These are phyloP conservation scores for Enteromius viviparus DNA, from an alignment of 2,797 vertebrate species.

Conservation along the genomic window DNA sequence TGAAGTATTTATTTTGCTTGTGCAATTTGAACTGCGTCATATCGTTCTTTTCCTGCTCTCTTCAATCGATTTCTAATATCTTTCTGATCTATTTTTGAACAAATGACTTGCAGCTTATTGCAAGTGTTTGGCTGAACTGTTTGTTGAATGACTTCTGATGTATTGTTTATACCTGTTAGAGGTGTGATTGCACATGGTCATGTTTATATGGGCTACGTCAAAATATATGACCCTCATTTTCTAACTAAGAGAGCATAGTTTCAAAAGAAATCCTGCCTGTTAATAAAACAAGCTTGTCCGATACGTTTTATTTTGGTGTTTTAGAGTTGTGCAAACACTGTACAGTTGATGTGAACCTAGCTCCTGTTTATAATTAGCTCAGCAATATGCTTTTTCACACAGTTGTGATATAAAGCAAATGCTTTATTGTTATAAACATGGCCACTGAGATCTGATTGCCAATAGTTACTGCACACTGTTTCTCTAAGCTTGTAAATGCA, in stretches of 20 bases:
- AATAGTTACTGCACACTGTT: conserved; percentile 52
- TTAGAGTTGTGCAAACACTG: conserved; percentile 45
- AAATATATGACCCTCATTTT: conserved; percentile 40
- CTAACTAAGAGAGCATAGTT: conserved; percentile 40
- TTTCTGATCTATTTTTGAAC: conserved; percentile 69
- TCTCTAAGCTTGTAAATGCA: conserved; percentile 71
- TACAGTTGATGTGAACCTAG: conserved; percentile 46
- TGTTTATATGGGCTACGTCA: conserved; percentile 45
- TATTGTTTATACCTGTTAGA: conserved; percentile 52
- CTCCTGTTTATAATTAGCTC: conserved; percentile 31
- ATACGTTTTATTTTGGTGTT: conserved; percentile 40
- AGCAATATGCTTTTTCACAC: conserved; percentile 42
- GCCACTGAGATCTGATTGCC: conserved; percentile 32
- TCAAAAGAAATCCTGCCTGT: conserved; percentile 53
- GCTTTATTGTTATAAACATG: conserved; percentile 43
- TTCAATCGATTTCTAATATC: conserved; percentile 56
- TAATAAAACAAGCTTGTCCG: conserved; percentile 35
- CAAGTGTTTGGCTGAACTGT: conserved; percentile 57
- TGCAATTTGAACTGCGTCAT: conserved; percentile 64
- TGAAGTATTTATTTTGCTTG: conserved; percentile 7
- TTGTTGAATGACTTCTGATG: conserved; percentile 57
- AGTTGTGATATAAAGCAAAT: conserved; percentile 41
- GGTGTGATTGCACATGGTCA: conserved; percentile 25
- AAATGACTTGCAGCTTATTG: conserved; percentile 59
- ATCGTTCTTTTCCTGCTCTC: conserved; percentile 57